Evolutionary conservation across 1,140 invertebrate species (phyloP), one percentile per base, ranked within the genome.

Genomic region (Drosophila tropicalis): DNA sequence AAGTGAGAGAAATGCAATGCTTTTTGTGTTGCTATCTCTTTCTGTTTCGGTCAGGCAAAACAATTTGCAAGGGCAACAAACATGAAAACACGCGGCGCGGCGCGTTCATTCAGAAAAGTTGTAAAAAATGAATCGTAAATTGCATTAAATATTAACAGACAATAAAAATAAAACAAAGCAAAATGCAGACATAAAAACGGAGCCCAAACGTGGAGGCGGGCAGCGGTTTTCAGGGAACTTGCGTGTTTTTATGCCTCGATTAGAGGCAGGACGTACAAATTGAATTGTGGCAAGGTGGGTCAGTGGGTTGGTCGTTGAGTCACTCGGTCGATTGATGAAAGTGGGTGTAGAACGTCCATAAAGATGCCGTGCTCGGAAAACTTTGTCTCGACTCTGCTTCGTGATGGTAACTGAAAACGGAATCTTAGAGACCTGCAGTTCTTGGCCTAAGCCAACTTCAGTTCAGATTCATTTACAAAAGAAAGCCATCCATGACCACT

Each of bases 101-200:
- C 41, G 62, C 79, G 78, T 85, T 85, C 85, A 81, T 84, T 39
- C 36, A 39, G 36, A 39, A 12, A 86, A 82, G 82, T 86, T 86
- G 79, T 86, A 86, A 86, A 86, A 86, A 86, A 86, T 86, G 82
- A 86, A 79, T 86, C 82, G 82, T 86, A 86, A 86, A 86, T 86
- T 86, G 82, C 82, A 86, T 86, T 86, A 86, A 86, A 86, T 86
- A 86, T 86, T 86, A 86, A 86, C 82, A 86, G 82, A 86, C 82
- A 86, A 86, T 86, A 86, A 86, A 51, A 81, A 84, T 62, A 67
- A 65, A 58, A 61, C 55, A 58, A 72, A 66, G 67, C 81, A 80
- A 84, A 62, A 85, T 86, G 82, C 78, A 86, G 75, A 41, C 75
- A 77, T 86, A 85, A 86, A 84, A 79, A 72, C 29, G 29, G 62